Base-by-base conservation (phyloP, 2,888 invertebrate genomes). In the Coremacera marginata region DNA sequence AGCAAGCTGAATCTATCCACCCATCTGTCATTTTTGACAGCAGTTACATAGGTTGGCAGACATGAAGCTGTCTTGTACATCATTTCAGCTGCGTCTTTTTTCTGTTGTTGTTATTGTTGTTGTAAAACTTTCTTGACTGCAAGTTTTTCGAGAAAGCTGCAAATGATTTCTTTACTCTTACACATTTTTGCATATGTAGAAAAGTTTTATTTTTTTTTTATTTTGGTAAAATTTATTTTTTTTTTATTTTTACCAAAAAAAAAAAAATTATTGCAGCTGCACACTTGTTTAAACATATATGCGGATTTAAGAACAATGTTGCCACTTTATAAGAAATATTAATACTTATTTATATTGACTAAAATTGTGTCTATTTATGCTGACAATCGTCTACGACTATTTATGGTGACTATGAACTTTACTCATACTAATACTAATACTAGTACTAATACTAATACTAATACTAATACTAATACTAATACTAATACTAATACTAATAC, bases 11-110 rank as follows among this genome's bases (percentile, higher is more conserved):
- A 67, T 37, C 44, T 44, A 49, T 65, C 51, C 65, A 63, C 27
- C 52, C 67, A 74, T 67, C 74, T 67, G 74, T 74, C 74, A 55
- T 34, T 52, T 73, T 60, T 60, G 57, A 71, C 25, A 22, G 57
- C 57, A 57, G 63, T n/a, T 16, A 37, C n/a, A 16, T 49, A 71
- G 22, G 34, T 37, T 16, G 19, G 14, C 52, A 74, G 52, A 67
- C 65, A 67, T 37, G 65, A 16, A 19, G 55, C 44, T 74, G 74
- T 65, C 74, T 65, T 65, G 31, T 14, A 55, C 63, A 67, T 37
- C 52, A 52, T 51, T n/a, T 51, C 27, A 19, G n/a, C 11, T 68
- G 51, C 16, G 44, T 27, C n/a, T 25, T 68, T 25, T 63, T 63
- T n/a, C 27, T 63, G 27, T 62, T 74, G 55, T 74, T 67, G 34